A percentile compares a stretch with the other conserved stretches of the same genome.
phyloP scores from a whole-genome alignment of 92 coral and sea anemone genomes.

The Anthopleura xanthogrammica region DNA sequence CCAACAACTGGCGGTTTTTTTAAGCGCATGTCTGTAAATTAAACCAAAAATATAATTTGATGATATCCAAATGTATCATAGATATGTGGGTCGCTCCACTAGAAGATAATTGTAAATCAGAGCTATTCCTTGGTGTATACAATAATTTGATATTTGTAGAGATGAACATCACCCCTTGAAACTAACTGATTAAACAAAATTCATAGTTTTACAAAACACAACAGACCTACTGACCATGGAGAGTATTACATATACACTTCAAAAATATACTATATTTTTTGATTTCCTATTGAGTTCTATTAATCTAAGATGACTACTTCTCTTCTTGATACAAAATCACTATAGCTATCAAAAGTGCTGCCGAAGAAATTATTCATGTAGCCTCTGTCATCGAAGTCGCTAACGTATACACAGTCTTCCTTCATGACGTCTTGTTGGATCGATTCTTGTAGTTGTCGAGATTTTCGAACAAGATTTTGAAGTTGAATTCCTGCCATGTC shows the following conservation, averaged over 20 bases:
- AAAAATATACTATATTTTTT: conserved; percentile 20
- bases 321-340: conserved; percentile 68
- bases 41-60: background rate
- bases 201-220: background rate
- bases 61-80: conserved; percentile 6
- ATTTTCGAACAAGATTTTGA: conserved; percentile 83
- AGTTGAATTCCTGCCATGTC: conserved; percentile 90
- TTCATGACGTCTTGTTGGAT: conserved; percentile 89
- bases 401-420: conserved; percentile 91
- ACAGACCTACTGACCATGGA: background rate
- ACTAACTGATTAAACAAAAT: background rate
- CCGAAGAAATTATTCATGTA: conserved; percentile 70
- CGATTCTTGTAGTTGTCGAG: conserved; percentile 89
- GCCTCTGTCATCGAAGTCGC: conserved; percentile 86
- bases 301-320: conserved; percentile 96
- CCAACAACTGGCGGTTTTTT: background rate
- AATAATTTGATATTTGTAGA: background rate
- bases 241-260: background rate
- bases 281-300: background rate
- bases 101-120: conserved; percentile 3
- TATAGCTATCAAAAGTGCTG: conserved; percentile 58
- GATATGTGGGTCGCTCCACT: background rate
- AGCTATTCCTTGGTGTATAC: background rate
- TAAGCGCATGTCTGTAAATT: background rate
- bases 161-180: background rate